These are phyloP conservation scores for Helicoverpa assulta DNA, from an alignment of 2,888 invertebrate species.

Conservation along the genomic window DNA sequence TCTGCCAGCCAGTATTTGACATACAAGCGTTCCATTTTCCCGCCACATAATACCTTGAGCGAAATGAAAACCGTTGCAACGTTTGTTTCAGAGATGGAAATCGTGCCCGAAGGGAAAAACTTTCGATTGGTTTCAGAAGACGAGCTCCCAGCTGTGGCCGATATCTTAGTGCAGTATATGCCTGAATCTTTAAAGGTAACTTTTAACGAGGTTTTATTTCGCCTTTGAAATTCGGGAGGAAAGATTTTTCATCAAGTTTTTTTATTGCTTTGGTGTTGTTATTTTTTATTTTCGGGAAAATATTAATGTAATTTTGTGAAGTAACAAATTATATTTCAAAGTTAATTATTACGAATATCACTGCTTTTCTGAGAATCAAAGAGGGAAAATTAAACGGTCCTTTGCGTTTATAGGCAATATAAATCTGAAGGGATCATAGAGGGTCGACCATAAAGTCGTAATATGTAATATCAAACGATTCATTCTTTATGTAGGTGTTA, in stretches of 20 bases:
- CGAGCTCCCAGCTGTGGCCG: slow-evolving; percentile 95
- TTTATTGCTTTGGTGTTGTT: neutral
- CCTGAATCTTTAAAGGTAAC: slow-evolving; percentile 96
- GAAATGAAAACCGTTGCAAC: slow-evolving; percentile 40
- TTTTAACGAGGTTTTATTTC: slow-evolving; percentile 46
- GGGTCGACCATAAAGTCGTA: neutral
- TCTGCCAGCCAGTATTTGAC: slow-evolving; percentile 24
- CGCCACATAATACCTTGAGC: slow-evolving; percentile 24
- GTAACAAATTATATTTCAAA: too few species aligned
- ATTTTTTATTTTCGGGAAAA: neutral
- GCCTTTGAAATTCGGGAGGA: neutral
- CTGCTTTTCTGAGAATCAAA: too few species aligned
- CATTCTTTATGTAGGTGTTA: too few species aligned
- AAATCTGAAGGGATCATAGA: slow-evolving; percentile 1
- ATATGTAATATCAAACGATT: too few species aligned
- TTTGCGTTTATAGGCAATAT: neutral
- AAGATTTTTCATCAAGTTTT: slow-evolving; percentile 15
- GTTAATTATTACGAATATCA: too few species aligned
- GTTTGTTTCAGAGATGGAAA: slow-evolving; percentile 94
- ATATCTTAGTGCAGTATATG: slow-evolving; percentile 94
- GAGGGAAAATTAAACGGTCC: neutral
- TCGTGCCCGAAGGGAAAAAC: slow-evolving; percentile 95
- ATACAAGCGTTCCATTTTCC: slow-evolving; percentile 28
- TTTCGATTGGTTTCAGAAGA: slow-evolving; percentile 96
- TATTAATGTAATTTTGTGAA: neutral